Base-by-base conservation (phyloP, 2,888 invertebrate genomes). In the Saturnia japonica region DNA sequence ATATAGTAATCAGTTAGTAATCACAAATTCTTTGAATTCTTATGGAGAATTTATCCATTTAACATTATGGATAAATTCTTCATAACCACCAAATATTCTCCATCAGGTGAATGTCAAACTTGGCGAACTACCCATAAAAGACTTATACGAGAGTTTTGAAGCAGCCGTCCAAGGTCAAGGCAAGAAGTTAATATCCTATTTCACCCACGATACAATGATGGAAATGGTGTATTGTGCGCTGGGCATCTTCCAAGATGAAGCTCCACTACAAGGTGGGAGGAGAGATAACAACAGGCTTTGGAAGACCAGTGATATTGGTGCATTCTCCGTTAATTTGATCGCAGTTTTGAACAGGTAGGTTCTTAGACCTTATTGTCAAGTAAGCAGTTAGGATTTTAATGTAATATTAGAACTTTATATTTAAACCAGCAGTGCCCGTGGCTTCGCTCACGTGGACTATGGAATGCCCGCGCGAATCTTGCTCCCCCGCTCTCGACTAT, bases 261-360 rank as follows among this genome's bases (percentile, higher is more conserved):
- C 83, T 11, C 89, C 93, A 0, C 85, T 96, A n/a, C 90, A 89
- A 1, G 95, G 96, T 0, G 88, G 91, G 6, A 95, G 95, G 76
- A 96, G 94, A 77, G 85, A 94, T 64, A 78, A 84, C 0, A 87
- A 90, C 68, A 94, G 97, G 68, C 87, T 95, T 67, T 97, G 97
- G 96, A 94, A 94, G 74, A 95, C 96, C 0, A 97, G 97, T 14
- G 81, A 89, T 3, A 93, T 97, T 54, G 95, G 95, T 68, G 95
- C 97, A 0, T 97, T 97, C 82, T 95, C 96, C 0, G 93, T 95
- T 0, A 97, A 97, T 85, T 82, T 97, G 16, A 95, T 96, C 34
- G 96, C 96, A 45, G 95, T 97, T n/a, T 95, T 97, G 77, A 96
- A 96, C 82, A 95, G 95, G 95, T 96, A 85, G 90, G 91, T 81